Conservation (phyloP, 1,140 invertebrate species). For the Bombus superbus region DNA sequence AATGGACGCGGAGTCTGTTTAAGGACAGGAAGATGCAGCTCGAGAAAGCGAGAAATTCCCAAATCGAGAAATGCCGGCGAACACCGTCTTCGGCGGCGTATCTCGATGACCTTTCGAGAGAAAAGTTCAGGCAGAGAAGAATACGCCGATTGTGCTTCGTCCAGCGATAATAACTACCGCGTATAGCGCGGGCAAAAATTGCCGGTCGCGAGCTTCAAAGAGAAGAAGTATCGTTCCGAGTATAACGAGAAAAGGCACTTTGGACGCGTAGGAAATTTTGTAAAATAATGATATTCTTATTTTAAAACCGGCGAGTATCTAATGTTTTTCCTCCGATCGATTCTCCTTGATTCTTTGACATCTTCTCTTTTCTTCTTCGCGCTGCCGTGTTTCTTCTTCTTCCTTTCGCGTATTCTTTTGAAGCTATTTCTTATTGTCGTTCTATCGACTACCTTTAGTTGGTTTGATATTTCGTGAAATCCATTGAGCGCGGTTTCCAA, state of each 20-base stretch:
- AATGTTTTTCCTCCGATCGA: not conserved
- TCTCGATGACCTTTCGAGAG: conserved; percentile 39
- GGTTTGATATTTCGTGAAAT: too few relatives aligned
- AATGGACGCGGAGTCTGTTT: conserved; percentile 33
- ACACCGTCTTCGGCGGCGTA: conserved; percentile 20
- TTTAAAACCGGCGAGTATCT: not conserved
- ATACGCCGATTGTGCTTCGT: conserved; percentile 33
- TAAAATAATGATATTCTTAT: not conserved
- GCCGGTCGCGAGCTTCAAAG: not conserved
- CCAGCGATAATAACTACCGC: conserved; percentile 9
- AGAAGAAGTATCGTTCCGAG: not conserved
- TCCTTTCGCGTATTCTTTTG: too few relatives aligned
- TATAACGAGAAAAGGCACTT: not conserved
- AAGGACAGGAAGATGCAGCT: conserved; percentile 16
- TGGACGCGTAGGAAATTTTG: not conserved
- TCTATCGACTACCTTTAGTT: too few relatives aligned
- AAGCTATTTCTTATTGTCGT: too few relatives aligned
- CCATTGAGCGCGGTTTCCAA: too few relatives aligned
- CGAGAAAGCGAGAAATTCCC: conserved; percentile 48
- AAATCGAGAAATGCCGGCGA: conserved; percentile 48
- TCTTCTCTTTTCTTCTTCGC: not conserved
- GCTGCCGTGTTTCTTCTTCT: too few relatives aligned
- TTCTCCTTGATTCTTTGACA: not conserved
- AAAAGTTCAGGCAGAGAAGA: conserved; percentile 40
- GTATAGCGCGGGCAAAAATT: not conserved